These are phyloP conservation scores for Mythimna impura DNA, from an alignment of 2,888 invertebrate species.

Conservation along the genomic window DNA sequence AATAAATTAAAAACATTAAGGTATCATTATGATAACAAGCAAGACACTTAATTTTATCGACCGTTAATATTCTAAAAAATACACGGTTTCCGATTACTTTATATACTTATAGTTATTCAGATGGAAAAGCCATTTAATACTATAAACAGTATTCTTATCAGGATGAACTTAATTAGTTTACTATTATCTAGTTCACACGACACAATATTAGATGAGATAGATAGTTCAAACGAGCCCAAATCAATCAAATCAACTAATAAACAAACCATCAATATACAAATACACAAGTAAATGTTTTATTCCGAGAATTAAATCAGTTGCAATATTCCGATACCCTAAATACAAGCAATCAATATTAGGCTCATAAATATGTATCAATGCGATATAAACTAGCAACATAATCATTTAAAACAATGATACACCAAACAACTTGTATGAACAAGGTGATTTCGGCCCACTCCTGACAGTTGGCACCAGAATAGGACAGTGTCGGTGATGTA, in stretches of 20 bases:
- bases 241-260: too few relatives aligned
- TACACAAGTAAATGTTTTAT: conserved; percentile 6
- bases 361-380: conserved; percentile 29
- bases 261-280: too few relatives aligned
- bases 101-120: neutral
- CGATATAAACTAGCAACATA: conserved; percentile 5
- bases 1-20: neutral
- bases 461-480: conserved; percentile 48
- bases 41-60: neutral
- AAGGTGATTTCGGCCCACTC: conserved; percentile 43
- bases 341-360: conserved; percentile 14
- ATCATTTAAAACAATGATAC: conserved; percentile 19
- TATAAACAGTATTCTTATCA: conserved; percentile 7
- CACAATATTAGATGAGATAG: neutral
- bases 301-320: conserved; percentile 11
- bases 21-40: neutral
- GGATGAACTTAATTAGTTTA: neutral
- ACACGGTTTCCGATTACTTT: neutral
- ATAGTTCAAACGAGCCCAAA: neutral
- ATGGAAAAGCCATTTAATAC: neutral
- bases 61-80: neutral
- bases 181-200: conserved; percentile 11
- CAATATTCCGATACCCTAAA: conserved; percentile 31
- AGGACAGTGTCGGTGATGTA: conserved; percentile 11
- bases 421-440: conserved; percentile 21